Evolutionary conservation across 2,888 invertebrate species (phyloP).

Genomic region (Nasonovia ribisnigri): DNA sequence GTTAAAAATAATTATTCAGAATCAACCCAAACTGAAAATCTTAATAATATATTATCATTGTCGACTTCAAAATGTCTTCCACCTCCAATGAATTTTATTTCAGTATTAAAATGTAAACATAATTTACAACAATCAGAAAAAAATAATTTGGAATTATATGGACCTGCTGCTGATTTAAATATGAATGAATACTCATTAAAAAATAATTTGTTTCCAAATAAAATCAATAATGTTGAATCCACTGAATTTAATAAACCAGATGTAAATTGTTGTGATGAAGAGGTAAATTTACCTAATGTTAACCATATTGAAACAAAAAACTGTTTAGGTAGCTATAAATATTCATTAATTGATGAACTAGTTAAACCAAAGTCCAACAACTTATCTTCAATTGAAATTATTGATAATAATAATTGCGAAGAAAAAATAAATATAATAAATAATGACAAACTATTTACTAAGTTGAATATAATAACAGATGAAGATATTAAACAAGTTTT

Average conservation of each 20-base stretch:
- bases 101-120: constrained; percentile 48
- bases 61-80: background rate
- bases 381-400: background rate
- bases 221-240: constrained; percentile 7
- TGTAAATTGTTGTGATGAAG: background rate
- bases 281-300: background rate
- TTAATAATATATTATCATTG: background rate
- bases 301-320: background rate
- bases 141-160: background rate
- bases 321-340: background rate
- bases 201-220: background rate
- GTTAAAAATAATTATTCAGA: constrained; percentile 18
- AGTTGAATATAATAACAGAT: background rate
- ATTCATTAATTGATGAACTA: background rate
- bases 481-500: constrained; percentile 30
- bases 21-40: constrained; percentile 47
- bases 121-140: constrained; percentile 19
- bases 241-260: background rate
- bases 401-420: constrained; percentile 1
- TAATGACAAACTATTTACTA: background rate
- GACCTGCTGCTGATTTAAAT: background rate
- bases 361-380: background rate
- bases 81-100: constrained; percentile 45
- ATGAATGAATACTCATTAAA: background rate
- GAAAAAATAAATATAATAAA: constrained; percentile 2